phyloP scores from a whole-genome alignment of 1,140 invertebrate species.

The Macrostomum lignano region DNA sequence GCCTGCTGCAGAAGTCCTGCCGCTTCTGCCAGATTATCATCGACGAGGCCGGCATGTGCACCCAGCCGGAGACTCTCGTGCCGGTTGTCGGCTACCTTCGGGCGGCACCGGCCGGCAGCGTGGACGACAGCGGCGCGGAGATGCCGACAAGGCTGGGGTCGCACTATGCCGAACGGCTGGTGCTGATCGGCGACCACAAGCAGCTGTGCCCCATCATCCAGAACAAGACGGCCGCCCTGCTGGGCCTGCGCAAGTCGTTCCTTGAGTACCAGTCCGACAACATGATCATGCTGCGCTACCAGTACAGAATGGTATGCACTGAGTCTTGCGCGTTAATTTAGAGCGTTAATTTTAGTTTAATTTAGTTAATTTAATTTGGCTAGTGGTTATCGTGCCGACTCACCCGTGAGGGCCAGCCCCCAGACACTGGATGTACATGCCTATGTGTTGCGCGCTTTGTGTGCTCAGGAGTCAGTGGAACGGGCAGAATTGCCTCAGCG shows the following conservation, averaged over 20 bases:
- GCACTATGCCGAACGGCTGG: slow-evolving; percentile 8
- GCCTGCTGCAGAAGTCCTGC: not conserved
- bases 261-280: slow-evolving; percentile 12
- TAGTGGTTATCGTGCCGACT: no score
- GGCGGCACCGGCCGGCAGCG: no score
- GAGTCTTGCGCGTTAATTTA: no score
- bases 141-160: no score
- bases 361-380: no score
- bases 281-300: slow-evolving; percentile 11
- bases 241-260: slow-evolving; percentile 14
- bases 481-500: no score
- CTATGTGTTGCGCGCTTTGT: no score
- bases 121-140: no score
- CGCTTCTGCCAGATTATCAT: slow-evolving; percentile 15
- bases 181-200: slow-evolving; percentile 17
- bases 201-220: slow-evolving; percentile 14
- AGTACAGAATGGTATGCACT: slow-evolving; percentile 22
- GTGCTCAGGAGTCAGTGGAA: no score
- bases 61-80: slow-evolving; percentile 15
- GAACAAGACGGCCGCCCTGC: slow-evolving; percentile 10
- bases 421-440: no score
- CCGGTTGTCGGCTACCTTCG: slow-evolving; percentile 12
- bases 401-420: no score
- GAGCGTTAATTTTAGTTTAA: no score
- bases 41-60: slow-evolving; percentile 19